Conservation (phyloP, 2,797 vertebrate species). For the Antennarius maculatus region DNA sequence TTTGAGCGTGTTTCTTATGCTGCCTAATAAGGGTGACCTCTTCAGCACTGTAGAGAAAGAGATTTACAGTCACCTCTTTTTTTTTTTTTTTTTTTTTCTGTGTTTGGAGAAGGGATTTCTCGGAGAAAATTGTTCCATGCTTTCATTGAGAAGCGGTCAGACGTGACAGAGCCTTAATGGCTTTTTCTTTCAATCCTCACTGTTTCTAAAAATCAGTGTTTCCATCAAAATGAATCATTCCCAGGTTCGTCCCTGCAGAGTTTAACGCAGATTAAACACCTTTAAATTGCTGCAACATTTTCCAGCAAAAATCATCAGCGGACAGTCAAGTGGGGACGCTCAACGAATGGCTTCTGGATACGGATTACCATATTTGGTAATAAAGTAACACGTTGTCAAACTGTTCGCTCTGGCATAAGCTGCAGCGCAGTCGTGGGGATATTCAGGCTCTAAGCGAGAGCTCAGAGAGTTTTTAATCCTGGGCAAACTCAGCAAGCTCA, state of each 20-base stretch:
- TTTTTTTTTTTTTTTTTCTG: slow-evolving; percentile 11
- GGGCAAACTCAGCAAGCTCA: slow-evolving; percentile 56
- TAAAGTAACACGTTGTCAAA: slow-evolving; percentile 67
- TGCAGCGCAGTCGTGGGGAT: slow-evolving; percentile 53
- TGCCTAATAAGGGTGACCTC: slow-evolving; percentile 51
- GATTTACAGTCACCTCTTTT: slow-evolving; percentile 29
- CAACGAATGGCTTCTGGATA: slow-evolving; percentile 9
- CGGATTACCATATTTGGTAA: slow-evolving; percentile 46
- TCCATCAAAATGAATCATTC: slow-evolving; percentile 64
- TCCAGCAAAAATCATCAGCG: slow-evolving; percentile 7
- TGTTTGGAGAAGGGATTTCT: slow-evolving; percentile 31
- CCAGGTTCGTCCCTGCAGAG: slow-evolving; percentile 31
- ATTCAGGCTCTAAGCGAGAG: slow-evolving; percentile 58
- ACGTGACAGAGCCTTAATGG: slow-evolving; percentile 76
- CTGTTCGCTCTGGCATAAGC: slow-evolving; percentile 54
- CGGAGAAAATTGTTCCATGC: slow-evolving; percentile 34
- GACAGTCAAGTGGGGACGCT: slow-evolving; percentile 2
- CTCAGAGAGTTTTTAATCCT: slow-evolving; percentile 69
- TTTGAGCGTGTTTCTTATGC: slow-evolving; percentile 46
- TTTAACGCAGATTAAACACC: slow-evolving; percentile 14
- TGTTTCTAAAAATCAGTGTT: slow-evolving; percentile 49
- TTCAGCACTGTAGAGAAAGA: slow-evolving; percentile 39
- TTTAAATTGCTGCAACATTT: slow-evolving; percentile 12
- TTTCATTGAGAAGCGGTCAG: slow-evolving; percentile 72
- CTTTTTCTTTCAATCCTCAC: slow-evolving; percentile 52